A percentile compares a stretch with the other conserved stretches of the same genome.
These are phyloP conservation scores for Eupithecia vulgata DNA, from an alignment of 2,888 invertebrate genomes.

Conservation along the genomic window DNA sequence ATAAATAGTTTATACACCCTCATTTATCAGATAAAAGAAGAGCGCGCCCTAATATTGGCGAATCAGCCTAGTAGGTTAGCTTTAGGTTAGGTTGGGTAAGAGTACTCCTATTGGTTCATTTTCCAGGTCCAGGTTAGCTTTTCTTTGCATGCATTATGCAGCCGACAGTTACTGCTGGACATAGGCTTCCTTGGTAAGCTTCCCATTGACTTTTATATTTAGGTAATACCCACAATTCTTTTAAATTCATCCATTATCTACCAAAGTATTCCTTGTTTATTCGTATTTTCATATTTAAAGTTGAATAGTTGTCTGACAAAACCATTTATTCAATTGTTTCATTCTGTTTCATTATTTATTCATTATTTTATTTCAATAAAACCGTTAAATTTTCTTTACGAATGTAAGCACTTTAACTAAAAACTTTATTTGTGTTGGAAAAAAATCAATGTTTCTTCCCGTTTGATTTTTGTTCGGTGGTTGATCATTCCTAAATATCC, in stretches of 20 bases:
- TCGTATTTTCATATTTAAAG: neutral
- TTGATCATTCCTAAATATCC: neutral
- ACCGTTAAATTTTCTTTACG: too few relatives aligned
- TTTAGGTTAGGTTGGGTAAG: too few relatives aligned
- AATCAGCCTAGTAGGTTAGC: too few relatives aligned
- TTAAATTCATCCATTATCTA: neutral
- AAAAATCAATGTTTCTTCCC: too few relatives aligned
- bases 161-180: neutral
- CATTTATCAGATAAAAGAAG: neutral
- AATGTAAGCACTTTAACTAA: too few relatives aligned
- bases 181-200: neutral
- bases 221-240: neutral
- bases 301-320: neutral
- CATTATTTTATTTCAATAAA: neutral
- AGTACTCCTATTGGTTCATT: too few relatives aligned
- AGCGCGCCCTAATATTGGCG: too few relatives aligned
- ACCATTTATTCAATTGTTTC: neutral
- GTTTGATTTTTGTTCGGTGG: neutral
- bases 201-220: neutral
- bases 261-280: neutral
- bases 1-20: neutral
- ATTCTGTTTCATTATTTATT: neutral
- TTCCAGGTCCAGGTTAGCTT: neutral
- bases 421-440: too few relatives aligned
- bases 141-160: neutral